Evolutionary conservation across 2,888 invertebrate genomes (phyloP), one percentile per base, ranked within the genome.

Genomic region (Dynastes hyllus): DNA sequence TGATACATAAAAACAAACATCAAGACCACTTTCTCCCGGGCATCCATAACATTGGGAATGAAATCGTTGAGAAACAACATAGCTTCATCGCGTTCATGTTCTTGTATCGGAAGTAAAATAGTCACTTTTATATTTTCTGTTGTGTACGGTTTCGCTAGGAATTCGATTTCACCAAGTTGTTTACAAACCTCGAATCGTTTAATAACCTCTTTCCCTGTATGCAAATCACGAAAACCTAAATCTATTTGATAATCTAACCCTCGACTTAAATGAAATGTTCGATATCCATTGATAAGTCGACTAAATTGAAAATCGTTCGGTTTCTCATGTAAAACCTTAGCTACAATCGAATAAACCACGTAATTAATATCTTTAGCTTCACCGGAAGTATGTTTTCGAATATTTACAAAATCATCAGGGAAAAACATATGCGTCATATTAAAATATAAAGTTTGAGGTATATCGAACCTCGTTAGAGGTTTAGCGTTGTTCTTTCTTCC

Each of bases 111-210:
- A 81, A 98, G 88, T 83, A 98, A 89, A 82, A 98, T 90, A 79
- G 94, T 93, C 3, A 98, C 92, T 82, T 96, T 91, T 5, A 95
- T 94, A 88, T 95, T 96, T 91, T 99, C 98, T 0, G 98, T 98
- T 0, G 98, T 98, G 90, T 98, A 98, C 0, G 98, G 98, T 87
- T 97, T 96, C 1, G 96, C 94, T 55, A 98, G 92, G 79, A 98
- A 93, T 87, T 98, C 97, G 8, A 97, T 95, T 79, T 94, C 93
- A 16, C 97, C 97, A 78, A 98, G 90, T 13, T 96, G 95, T 82
- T 98, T 95, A 76, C 94, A 93, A 58, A 95, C 92, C 90, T 97
- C 94, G 83, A 97, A 92, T 90, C 91, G 90, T 86, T 93, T 93
- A 3, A 90, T 88, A 4, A 91, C 81, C 84, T 90, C 88, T 82